These are phyloP conservation scores for Pagrus major DNA, from an alignment of 2,113 vertebrate genomes.

Conservation along the genomic window DNA sequence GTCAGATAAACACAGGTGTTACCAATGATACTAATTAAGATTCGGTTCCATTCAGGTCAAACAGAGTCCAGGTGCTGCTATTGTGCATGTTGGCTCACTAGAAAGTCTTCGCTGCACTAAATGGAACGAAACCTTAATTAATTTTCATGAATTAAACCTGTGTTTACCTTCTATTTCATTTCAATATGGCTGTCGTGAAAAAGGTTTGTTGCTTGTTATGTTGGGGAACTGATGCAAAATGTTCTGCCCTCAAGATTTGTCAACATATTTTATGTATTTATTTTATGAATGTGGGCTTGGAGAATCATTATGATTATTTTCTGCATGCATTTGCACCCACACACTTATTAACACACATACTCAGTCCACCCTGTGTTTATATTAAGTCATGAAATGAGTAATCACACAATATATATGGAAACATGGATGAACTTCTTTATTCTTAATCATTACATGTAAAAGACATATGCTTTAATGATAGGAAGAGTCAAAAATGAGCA, in stretches of 20 bases:
- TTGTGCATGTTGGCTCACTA: too few relatives aligned
- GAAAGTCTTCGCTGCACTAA: too few relatives aligned
- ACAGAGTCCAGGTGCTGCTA: too few relatives aligned
- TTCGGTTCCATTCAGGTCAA: too few relatives aligned
- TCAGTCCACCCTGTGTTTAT: background rate
- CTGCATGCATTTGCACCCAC: conserved; percentile 32
- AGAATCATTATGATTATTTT: background rate
- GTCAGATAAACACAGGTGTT: too few relatives aligned
- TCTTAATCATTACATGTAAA: background rate
- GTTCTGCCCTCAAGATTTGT: background rate
- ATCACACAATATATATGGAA: background rate
- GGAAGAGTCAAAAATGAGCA: background rate
- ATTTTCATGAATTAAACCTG: too few relatives aligned
- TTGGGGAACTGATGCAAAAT: background rate
- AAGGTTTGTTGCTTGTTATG: background rate
- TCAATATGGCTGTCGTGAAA: too few relatives aligned
- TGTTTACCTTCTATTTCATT: too few relatives aligned
- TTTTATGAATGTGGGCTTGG: background rate
- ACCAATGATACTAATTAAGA: too few relatives aligned
- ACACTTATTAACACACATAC: background rate
- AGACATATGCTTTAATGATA: background rate
- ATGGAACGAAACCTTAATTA: too few relatives aligned
- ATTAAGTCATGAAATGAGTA: conserved; percentile 7
- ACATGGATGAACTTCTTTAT: conserved; percentile 3
- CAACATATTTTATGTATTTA: background rate